Percentiles rank a stretch among this genome's conserved stretches.
Conservation (phyloP, 2,888 invertebrate genomes). For the Leptogaster cylindrica region DNA sequence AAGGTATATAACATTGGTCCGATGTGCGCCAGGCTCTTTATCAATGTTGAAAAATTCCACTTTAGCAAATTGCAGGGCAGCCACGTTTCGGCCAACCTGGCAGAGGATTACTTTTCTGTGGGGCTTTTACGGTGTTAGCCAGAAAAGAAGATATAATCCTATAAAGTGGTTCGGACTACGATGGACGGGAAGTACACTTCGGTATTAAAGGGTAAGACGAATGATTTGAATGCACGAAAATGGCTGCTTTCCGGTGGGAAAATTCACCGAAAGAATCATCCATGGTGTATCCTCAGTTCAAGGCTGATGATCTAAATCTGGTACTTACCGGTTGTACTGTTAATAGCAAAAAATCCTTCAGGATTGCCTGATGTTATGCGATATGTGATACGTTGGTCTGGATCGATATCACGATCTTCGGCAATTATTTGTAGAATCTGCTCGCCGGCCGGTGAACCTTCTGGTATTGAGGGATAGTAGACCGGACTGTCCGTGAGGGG, state of each 20-base stretch:
- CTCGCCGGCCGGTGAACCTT: slow-evolving; percentile 78
- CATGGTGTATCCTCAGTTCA: neutral
- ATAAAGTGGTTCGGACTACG: no score
- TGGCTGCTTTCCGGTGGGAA: neutral
- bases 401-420: slow-evolving; percentile 78
- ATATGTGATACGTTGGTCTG: slow-evolving; percentile 73
- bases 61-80: neutral
- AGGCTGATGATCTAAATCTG: neutral
- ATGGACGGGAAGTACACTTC: slow-evolving; percentile 1
- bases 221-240: slow-evolving; percentile 37
- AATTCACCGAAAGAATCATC: no score
- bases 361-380: slow-evolving; percentile 90
- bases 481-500: slow-evolving; percentile 87
- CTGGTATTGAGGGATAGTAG: slow-evolving; percentile 80
- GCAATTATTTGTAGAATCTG: slow-evolving; percentile 79
- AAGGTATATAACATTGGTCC: neutral
- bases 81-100: neutral
- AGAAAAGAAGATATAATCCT: no score
- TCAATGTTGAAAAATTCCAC: slow-evolving; percentile 3
- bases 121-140: no score
- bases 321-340: slow-evolving; percentile 77
- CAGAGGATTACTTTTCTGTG: no score
- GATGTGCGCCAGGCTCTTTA: neutral
- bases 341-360: slow-evolving; percentile 87
- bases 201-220: slow-evolving; percentile 21